Evolutionary conservation across 2,888 invertebrate genomes (phyloP).

Genomic region (Hydroisotoma schaefferi): DNA sequence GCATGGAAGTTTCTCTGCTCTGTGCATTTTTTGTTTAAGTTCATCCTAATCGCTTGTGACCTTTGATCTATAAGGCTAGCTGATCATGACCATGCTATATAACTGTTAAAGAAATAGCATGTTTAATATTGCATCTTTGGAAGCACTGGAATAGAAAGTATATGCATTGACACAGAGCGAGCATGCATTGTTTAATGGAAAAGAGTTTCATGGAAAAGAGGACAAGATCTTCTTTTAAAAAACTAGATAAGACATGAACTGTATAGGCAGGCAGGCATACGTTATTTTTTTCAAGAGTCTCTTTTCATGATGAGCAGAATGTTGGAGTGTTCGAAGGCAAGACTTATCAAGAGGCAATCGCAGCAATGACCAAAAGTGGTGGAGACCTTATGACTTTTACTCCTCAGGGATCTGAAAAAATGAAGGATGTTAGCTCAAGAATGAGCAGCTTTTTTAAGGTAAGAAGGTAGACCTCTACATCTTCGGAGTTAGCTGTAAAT

Average conservation of each 20-base stretch:
- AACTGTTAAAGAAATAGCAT: too few relatives aligned
- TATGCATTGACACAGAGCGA: too few relatives aligned
- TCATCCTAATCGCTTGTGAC: too few relatives aligned
- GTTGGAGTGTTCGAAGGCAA: conserved; percentile 33
- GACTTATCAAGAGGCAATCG: conserved; percentile 29
- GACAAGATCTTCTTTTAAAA: neutral
- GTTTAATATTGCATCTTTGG: too few relatives aligned
- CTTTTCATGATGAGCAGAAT: conserved; percentile 11
- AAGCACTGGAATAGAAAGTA: too few relatives aligned
- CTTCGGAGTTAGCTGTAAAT: too few relatives aligned
- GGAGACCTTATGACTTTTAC: conserved; percentile 30
- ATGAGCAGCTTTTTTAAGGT: conserved; percentile 35
- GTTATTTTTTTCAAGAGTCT: neutral
- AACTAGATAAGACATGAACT: neutral
- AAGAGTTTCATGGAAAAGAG: neutral
- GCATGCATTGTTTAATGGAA: too few relatives aligned
- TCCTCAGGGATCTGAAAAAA: conserved; percentile 29
- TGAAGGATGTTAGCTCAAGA: conserved; percentile 24
- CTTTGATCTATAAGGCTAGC: too few relatives aligned
- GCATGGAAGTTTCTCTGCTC: too few relatives aligned
- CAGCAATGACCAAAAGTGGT: conserved; percentile 23
- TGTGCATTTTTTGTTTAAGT: too few relatives aligned
- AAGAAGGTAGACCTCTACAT: neutral
- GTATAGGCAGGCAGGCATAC: neutral
- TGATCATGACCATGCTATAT: too few relatives aligned